A percentile compares a stretch with the other conserved stretches of the same genome.
These are phyloP conservation scores for Lomographa bimaculata DNA, from an alignment of 2,888 invertebrate genomes.

Conservation along the genomic window DNA sequence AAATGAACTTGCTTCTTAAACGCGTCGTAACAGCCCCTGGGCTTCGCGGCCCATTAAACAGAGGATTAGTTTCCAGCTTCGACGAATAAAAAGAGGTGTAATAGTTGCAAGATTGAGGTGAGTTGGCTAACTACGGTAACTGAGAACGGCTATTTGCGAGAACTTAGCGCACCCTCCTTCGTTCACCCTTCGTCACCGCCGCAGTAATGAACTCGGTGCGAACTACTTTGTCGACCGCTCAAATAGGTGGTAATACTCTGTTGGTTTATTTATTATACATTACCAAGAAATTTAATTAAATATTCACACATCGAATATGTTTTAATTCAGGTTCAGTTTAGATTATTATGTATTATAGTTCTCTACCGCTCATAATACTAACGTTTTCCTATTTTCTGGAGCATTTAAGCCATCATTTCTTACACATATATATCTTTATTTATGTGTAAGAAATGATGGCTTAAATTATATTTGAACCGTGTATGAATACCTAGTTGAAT, in stretches of 20 bases:
- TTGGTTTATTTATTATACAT: constrained; percentile 4
- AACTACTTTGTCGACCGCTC: constrained; percentile 13
- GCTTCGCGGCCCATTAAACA: constrained; percentile 58
- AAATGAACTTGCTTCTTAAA: constrained; percentile 50
- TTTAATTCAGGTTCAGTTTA: too few relatives aligned
- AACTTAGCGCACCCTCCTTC: constrained; percentile 16
- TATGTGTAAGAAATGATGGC: too few relatives aligned
- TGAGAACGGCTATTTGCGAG: constrained; percentile 34
- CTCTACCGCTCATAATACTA: too few relatives aligned
- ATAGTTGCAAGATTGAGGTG: constrained; percentile 41
- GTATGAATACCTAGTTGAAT: too few relatives aligned
- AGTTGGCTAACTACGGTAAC: constrained; percentile 35
- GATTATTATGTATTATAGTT: too few relatives aligned
- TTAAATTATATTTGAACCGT: too few relatives aligned
- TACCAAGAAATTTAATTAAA: too few relatives aligned
- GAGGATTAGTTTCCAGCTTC: constrained; percentile 48
- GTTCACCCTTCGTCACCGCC: constrained; percentile 22
- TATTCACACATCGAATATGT: too few relatives aligned
- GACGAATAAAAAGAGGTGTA: constrained; percentile 48
- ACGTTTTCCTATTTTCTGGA: too few relatives aligned
- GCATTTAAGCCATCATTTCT: too few relatives aligned
- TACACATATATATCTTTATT: too few relatives aligned
- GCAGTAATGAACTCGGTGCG: constrained; percentile 17
- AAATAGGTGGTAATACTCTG: constrained; percentile 15
- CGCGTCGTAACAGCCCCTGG: constrained; percentile 42